Percentiles rank a stretch among this genome's conserved stretches.
Evolutionary conservation across 37 sponge, comb jelly and placozoan species (phyloP).

Genomic region (Hexactinellida sp.): DNA sequence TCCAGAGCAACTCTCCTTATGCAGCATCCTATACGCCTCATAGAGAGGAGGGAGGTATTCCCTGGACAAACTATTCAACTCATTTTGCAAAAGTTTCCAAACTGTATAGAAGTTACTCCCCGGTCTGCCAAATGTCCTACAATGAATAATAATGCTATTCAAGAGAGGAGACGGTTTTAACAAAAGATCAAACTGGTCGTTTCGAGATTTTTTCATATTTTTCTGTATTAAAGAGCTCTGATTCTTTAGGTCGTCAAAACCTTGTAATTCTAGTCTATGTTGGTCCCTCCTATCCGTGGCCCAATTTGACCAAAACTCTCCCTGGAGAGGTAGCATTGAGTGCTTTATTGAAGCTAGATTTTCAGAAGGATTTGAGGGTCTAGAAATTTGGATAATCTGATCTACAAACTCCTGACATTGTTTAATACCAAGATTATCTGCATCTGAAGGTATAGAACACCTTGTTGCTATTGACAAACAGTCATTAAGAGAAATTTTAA

Average conservation of each 20-base stretch:
- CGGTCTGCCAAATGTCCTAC: background rate
- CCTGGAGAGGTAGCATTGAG: conserved; percentile 23
- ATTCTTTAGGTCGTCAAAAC: too few species aligned
- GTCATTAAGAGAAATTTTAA: background rate
- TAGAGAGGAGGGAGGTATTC: background rate
- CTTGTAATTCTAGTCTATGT: too few species aligned
- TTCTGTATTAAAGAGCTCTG: background rate
- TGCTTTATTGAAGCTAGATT: too few species aligned
- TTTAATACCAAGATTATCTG: background rate
- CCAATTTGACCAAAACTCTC: background rate
- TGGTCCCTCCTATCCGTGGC: too few species aligned
- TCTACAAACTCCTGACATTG: background rate
- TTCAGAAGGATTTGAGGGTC: too few species aligned
- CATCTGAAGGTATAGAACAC: background rate
- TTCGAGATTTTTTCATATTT: background rate
- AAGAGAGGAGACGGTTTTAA: background rate
- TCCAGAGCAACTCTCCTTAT: background rate
- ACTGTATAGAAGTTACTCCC: background rate
- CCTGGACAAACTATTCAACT: background rate
- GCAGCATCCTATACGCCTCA: background rate
- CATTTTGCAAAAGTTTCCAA: background rate
- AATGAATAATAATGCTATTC: background rate
- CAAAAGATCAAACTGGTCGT: background rate
- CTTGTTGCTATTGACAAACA: background rate
- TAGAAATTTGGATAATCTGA: background rate